Percentiles rank a stretch among this genome's conserved stretches.
Evolutionary conservation across 2,113 vertebrate genomes (phyloP).

Genomic region (Gopherus evgoodei): DNA sequence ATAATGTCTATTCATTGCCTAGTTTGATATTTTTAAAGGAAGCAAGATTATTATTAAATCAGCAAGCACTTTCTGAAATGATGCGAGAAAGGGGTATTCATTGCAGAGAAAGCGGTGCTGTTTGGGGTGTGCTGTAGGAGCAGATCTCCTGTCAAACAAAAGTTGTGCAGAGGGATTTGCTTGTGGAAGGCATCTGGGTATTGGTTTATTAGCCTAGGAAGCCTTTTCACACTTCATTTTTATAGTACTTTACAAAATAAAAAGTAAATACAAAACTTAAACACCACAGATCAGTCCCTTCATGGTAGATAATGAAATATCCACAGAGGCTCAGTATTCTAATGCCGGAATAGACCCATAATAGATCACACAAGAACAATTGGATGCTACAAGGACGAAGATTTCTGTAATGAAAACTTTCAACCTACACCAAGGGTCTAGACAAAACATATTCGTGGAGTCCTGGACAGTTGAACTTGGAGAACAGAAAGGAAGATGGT

Average conservation of each 20-base stretch:
- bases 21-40: background rate
- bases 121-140: background rate
- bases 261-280: conserved; percentile 57
- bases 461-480: conserved; percentile 85
- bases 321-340: conserved; percentile 7
- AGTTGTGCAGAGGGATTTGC: background rate
- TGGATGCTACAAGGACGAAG: conserved; percentile 93
- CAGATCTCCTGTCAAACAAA: background rate
- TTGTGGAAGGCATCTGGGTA: background rate
- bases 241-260: conserved; percentile 43
- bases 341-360: conserved; percentile 86
- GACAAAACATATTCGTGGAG: conserved; percentile 89
- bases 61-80: background rate
- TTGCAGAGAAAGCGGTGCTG: background rate
- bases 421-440: conserved; percentile 87
- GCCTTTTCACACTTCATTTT: background rate
- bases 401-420: conserved; percentile 94
- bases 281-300: conserved; percentile 54
- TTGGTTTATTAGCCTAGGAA: conserved; percentile 19
- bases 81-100: background rate
- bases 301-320: conserved; percentile 61
- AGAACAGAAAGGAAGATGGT: conserved; percentile 82
- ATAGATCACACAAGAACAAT: conserved; percentile 88
- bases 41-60: background rate
- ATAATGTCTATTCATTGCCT: background rate